Evolutionary conservation across 2,113 vertebrate species (phyloP).

Genomic region (Neotragus moschatus): DNA sequence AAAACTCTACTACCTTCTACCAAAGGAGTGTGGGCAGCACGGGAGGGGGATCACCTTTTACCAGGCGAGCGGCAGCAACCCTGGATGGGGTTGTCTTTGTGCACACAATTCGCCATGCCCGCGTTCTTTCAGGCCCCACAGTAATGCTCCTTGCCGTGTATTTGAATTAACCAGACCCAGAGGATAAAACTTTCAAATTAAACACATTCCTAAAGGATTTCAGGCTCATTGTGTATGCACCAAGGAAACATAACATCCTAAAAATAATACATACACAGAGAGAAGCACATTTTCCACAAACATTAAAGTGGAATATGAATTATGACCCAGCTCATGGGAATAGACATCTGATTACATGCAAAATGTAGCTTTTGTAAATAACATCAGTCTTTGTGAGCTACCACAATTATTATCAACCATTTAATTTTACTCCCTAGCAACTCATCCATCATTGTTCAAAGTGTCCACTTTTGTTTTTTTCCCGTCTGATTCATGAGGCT

Average conservation of each 20-base stretch:
- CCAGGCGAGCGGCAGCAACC: not conserved
- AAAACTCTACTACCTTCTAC: not conserved
- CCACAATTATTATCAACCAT: conserved; percentile 76
- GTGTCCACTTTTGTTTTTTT: conserved; percentile 62
- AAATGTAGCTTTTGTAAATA: conserved; percentile 93
- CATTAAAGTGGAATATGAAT: conserved; percentile 93
- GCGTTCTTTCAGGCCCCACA: conserved; percentile 63
- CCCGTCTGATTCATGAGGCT: conserved; percentile 54
- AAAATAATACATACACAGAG: conserved; percentile 95
- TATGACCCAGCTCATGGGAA: conserved; percentile 91
- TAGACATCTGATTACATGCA: conserved; percentile 92
- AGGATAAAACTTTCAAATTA: conserved; percentile 99
- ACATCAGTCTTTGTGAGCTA: conserved; percentile 87
- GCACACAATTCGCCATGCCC: conserved; percentile 26
- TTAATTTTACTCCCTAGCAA: conserved; percentile 76
- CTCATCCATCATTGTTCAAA: conserved; percentile 69
- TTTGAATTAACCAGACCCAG: conserved; percentile 98
- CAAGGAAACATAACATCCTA: conserved; percentile 97
- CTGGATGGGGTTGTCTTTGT: conserved; percentile 13
- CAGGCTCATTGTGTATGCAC: conserved; percentile 96
- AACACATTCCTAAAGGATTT: conserved; percentile 97
- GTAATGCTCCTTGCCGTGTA: conserved; percentile 82
- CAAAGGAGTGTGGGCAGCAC: not conserved
- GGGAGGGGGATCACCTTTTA: conserved; percentile 14
- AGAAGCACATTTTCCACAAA: conserved; percentile 92